phyloP scores from a whole-genome alignment of 2,797 vertebrate genomes.

The Ceryle rudis region DNA sequence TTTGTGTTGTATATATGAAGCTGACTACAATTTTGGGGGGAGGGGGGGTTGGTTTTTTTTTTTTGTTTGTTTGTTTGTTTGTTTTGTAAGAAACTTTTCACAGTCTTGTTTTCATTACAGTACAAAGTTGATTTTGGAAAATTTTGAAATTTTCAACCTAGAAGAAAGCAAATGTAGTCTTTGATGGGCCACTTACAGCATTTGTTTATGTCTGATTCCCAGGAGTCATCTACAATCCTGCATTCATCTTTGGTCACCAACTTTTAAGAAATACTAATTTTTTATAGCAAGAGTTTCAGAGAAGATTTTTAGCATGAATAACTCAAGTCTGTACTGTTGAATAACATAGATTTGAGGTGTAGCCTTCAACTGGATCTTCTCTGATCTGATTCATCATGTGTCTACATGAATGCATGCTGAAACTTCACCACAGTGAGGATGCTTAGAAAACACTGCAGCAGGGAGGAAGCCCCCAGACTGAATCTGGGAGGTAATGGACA shows the following conservation, averaged over 20 bases:
- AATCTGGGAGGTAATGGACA: not conserved
- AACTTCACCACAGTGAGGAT: not conserved
- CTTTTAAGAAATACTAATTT: not conserved
- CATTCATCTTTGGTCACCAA: not conserved
- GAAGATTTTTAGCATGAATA: not conserved
- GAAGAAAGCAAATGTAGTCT: not conserved
- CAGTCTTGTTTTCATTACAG: not conserved
- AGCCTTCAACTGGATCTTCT: not conserved
- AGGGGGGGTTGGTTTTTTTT: not conserved
- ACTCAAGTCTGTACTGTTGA: not conserved
- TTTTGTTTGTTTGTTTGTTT: not conserved
- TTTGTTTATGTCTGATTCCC: not conserved
- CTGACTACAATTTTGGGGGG: not conserved
- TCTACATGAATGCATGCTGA: not conserved
- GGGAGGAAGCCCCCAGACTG: not conserved
- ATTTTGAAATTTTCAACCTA: not conserved
- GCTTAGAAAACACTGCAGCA: not conserved
- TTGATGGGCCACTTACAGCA: not conserved
- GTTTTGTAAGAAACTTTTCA: not conserved
- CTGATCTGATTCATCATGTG: accelerated
- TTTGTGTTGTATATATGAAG: not conserved
- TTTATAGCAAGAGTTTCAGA: not conserved
- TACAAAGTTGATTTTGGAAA: not conserved
- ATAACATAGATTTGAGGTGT: not conserved
- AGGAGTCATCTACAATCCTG: not conserved